Evolutionary conservation across 2,113 vertebrate species (phyloP), one percentile per base, ranked within the genome.

Genomic region (Datnioides undecimradiatus): DNA sequence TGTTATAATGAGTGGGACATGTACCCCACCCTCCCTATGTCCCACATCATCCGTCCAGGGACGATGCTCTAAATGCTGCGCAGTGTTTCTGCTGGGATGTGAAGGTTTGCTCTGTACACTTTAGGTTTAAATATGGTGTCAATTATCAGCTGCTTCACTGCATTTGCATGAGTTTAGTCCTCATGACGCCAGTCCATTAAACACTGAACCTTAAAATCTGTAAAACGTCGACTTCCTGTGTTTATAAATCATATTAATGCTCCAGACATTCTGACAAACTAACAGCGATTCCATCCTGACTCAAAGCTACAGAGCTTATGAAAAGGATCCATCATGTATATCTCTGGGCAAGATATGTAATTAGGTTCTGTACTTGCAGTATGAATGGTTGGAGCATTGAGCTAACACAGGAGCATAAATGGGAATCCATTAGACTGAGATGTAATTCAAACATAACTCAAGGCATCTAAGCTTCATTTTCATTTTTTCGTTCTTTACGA

Each of bases 241-340:
- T n/a, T 57, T 34, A 34, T 55, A 34, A 70, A 40, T 75, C 64
- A 52, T 1, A 27, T 51, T 7, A 29, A 57, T 5, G 11, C 76
- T 17, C 12, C 72, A 41, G 41, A 62, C 25, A 1, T 23, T 31
- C 7, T 38, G 27, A 52, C 36, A 55, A 46, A 46, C 69, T 8
- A 60, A 8, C 54, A 25, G 29, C 2, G 12, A 4, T 19, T 65
- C 62, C n/a, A 25, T 36, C 66, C 70, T 59, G 45, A 17, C 46
- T 58, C 2, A 3, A 29, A 66, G 48, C 76, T 29, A 6, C 68
- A 19, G 48, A 10, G 57, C 19, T 80, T 64, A 86, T 90, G 77
- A 88, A 87, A 76, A 72, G 25, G 55, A 88, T 91, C 80, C 62
- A 77, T 91, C 90, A 78, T 19, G 25, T 43, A 57, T 67, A 7